Evolutionary conservation across 2,113 vertebrate genomes (phyloP).

Genomic region (Rhegmatorhina hoffmannsi): DNA sequence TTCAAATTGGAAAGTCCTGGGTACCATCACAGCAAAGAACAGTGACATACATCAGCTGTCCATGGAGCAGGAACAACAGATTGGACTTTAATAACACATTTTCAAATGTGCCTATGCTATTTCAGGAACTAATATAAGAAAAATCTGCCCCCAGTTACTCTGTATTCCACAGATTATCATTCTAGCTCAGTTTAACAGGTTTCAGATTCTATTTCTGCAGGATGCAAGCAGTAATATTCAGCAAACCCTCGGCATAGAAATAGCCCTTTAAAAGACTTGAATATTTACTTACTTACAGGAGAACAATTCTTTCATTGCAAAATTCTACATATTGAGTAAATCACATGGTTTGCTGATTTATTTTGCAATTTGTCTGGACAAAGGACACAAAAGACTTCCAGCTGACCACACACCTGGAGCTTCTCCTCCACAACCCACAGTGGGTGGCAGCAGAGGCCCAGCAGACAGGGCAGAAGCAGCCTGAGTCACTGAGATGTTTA

Average conservation of each 20-base stretch:
- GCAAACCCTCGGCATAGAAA: neutral
- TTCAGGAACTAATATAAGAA: neutral
- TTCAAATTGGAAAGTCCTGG: neutral
- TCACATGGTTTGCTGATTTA: neutral
- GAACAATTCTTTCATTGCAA: neutral
- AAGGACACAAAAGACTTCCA: neutral
- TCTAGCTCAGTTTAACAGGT: neutral
- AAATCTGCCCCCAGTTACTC: neutral
- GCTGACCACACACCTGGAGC: neutral
- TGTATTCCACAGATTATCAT: neutral
- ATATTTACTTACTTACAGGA: neutral
- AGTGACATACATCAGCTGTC: neutral
- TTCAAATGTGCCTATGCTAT: neutral
- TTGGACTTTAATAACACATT: neutral
- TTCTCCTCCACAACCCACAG: constrained; percentile 15
- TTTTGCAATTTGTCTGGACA: neutral
- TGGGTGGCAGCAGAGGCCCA: constrained; percentile 48
- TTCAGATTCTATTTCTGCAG: neutral
- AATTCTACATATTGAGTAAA: neutral
- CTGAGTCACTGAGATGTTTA: neutral
- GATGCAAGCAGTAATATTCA: neutral
- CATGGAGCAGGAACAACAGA: neutral
- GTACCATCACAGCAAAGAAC: neutral
- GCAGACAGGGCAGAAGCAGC: neutral
- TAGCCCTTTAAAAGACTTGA: neutral